A percentile compares a stretch with the other conserved stretches of the same genome.
Conservation (phyloP, 1,140 invertebrate species). For the Drosophila arawakana region DNA sequence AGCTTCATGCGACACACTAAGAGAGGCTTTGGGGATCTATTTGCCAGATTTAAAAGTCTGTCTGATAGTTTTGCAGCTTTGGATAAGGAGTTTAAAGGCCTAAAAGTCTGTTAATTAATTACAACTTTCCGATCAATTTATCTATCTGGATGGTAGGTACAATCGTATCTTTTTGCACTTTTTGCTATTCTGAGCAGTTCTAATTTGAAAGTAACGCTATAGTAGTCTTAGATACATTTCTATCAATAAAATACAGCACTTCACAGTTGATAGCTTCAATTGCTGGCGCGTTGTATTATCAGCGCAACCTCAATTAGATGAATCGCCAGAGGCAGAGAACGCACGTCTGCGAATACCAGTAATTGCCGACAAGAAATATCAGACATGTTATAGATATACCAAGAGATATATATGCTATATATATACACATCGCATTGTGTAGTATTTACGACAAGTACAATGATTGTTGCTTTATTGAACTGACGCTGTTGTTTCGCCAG, state of each 20-base stretch:
- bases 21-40: no score
- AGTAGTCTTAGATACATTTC: background rate
- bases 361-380: constrained; percentile 11
- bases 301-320: constrained; percentile 9
- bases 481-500: constrained; percentile 9
- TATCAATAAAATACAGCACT: constrained; percentile 1
- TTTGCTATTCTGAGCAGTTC: background rate
- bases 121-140: no score
- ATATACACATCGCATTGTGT: background rate
- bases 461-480: constrained; percentile 19
- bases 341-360: background rate
- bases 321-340: background rate
- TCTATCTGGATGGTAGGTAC: background rate
- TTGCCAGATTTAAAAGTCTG: no score
- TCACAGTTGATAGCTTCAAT: background rate
- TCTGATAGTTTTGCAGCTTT: no score
- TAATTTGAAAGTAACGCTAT: background rate
- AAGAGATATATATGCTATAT: background rate
- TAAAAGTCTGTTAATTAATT: no score
- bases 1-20: no score
- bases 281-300: constrained; percentile 10
- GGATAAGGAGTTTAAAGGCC: no score
- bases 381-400: constrained; percentile 23
- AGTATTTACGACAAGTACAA: constrained; percentile 24
- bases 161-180: background rate